Base-by-base conservation (phyloP, 2,888 invertebrate species). In the Shargacucullia verbasci region DNA sequence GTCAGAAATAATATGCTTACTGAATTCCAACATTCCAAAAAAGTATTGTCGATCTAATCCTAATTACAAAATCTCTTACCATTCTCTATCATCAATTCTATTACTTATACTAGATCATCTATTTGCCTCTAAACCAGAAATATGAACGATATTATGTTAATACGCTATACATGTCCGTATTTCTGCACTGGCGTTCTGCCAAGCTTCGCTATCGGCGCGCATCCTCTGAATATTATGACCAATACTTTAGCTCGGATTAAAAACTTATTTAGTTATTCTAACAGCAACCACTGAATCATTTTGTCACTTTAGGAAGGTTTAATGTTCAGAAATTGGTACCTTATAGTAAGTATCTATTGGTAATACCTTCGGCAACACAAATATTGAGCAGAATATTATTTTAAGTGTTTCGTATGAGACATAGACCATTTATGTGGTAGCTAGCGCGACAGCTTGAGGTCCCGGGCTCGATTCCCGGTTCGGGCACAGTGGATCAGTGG, bases 181-280 rank as follows among this genome's bases (percentile, higher is more conserved):
- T 63, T 44, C 11, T 31, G 10, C 38, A n/a, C 66, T 74, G 76
- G 78, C 76, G 34, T 12, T 5, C 14, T 38, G 78, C 78, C 79
- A 76, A 54, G 56, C 35, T 40, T 52, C 66, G 70, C 71, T 77
- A 77, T 77, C 77, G 68, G 59, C 46, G 59, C 64, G 59, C 64
- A 56, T 64, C 50, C 70, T 53, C 63, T 65, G 70, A 66, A 78
- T 73, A 78, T 78, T 76, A 76, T 67, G 68, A 71, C 73, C 74
- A 65, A 71, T 76, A 71, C 74, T 76, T 77, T 70, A 74, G 58
- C 65, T 67, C 0, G 72, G 75, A 77, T 76, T 77, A 77, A 77
- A 76, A 77, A 71, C 77, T 76, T 77, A 76, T 70, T 71, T 76
- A 76, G 76, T 49, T 76, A 65, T 64, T 60, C 60, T 65, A 61